phyloP scores from a whole-genome alignment of 1,140 invertebrate genomes.

The Heliconius congener region DNA sequence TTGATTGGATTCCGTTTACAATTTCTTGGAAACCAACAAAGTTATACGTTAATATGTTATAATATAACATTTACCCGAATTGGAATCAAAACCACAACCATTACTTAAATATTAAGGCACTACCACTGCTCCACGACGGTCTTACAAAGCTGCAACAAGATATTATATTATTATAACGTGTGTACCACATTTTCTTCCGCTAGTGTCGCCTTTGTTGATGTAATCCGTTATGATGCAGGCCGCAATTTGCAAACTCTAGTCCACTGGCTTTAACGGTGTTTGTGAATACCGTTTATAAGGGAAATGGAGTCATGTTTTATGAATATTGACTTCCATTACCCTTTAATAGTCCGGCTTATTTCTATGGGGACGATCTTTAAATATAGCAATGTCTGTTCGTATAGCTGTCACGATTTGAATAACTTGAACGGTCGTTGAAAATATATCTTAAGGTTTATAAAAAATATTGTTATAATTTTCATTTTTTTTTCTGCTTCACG shows the following conservation, averaged over 20 bases:
- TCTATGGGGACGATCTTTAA: slow-evolving; percentile 14
- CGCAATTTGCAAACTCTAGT: slow-evolving; percentile 56
- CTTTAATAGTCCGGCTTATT: slow-evolving; percentile 21
- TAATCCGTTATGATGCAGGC: slow-evolving; percentile 41
- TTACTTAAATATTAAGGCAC: neutral
- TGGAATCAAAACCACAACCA: neutral
- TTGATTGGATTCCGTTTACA: neutral
- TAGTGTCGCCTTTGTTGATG: slow-evolving; percentile 40
- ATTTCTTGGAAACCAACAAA: neutral
- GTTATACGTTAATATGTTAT: neutral
- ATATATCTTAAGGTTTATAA: too few species aligned
- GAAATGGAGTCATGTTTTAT: slow-evolving; percentile 50
- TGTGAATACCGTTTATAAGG: slow-evolving; percentile 57
- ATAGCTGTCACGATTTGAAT: slow-evolving; percentile 25
- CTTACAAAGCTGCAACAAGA: slow-evolving; percentile 6
- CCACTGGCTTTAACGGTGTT: slow-evolving; percentile 52
- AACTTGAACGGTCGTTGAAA: neutral
- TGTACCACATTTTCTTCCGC: slow-evolving; percentile 29
- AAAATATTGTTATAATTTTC: too few species aligned
- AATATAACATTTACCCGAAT: neutral
- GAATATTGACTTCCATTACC: slow-evolving; percentile 45
- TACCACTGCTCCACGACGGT: neutral
- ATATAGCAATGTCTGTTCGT: slow-evolving; percentile 8
- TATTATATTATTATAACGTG: slow-evolving; percentile 9
- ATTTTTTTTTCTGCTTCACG: too few species aligned